A percentile compares a stretch with the other conserved stretches of the same genome.
phyloP scores from a whole-genome alignment of 2,888 invertebrate species.

The Homarus gammarus region DNA sequence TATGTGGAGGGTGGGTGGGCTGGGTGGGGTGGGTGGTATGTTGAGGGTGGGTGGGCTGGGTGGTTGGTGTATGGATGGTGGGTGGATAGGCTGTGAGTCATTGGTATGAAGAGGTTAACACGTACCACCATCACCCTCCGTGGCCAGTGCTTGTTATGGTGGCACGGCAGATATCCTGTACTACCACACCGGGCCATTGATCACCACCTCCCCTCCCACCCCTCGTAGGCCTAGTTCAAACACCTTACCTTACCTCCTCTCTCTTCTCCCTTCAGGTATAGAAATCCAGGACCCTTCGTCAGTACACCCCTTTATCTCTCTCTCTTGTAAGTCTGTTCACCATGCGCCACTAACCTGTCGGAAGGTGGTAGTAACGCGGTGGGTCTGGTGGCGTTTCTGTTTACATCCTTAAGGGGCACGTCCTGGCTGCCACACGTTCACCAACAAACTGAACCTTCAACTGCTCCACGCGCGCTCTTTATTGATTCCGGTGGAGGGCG shows the following conservation, averaged over 20 bases:
- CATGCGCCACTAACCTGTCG: conserved; percentile 24
- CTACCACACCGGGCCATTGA: conserved; percentile 28
- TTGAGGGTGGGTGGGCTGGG: too few species aligned
- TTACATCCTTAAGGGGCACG: conserved; percentile 26
- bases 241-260: background rate
- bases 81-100: too few species aligned
- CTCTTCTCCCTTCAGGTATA: background rate
- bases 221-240: background rate
- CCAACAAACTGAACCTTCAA: conserved; percentile 35
- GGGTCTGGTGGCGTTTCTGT: background rate
- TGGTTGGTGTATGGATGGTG: too few species aligned
- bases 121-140: too few species aligned
- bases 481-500: conserved; percentile 50
- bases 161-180: background rate
- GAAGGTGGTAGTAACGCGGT: conserved; percentile 27
- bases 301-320: too few species aligned
- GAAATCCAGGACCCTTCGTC: background rate
- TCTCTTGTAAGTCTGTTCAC: too few species aligned
- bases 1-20: too few species aligned
- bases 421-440: conserved; percentile 42
- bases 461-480: conserved; percentile 40
- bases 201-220: conserved; percentile 6
- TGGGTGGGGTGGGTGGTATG: too few species aligned
- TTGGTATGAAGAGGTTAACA: too few species aligned
- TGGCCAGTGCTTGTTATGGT: too few species aligned